Conservation (phyloP, 2,113 vertebrate genomes). For the Felis catus region DNA sequence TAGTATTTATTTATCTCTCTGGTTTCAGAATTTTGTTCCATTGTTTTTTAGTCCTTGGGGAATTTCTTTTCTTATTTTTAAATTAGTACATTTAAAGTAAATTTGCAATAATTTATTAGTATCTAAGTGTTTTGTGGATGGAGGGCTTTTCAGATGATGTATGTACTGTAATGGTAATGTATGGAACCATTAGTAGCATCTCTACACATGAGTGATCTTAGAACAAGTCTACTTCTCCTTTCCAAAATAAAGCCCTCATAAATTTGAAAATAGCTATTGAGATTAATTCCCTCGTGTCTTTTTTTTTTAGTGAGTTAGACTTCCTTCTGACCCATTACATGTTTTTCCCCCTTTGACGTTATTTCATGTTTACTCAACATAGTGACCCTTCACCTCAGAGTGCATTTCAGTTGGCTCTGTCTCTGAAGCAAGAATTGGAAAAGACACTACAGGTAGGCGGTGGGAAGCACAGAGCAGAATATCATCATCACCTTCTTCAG, state of each 20-base stretch:
- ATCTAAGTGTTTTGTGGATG: neutral
- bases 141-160: neutral
- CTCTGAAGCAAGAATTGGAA: neutral
- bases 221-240: neutral
- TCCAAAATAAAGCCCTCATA: neutral
- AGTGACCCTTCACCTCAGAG: neutral
- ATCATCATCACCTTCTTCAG: neutral
- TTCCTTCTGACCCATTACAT: neutral
- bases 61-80: neutral
- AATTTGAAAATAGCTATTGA: neutral
- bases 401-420: neutral
- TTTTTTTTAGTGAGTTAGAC: neutral
- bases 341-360: neutral
- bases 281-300: neutral
- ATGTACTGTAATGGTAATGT: neutral
- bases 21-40: neutral
- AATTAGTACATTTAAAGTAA: neutral
- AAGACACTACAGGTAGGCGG: rapidly evolving
- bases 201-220: neutral
- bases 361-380: neutral
- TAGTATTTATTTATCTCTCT: neutral
- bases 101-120: neutral
- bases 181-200: neutral
- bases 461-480: neutral
- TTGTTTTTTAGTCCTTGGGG: neutral